These are phyloP conservation scores for Caenorhabditis sp. DNA, from an alignment of 2,888 invertebrate genomes.

Conservation along the genomic window DNA sequence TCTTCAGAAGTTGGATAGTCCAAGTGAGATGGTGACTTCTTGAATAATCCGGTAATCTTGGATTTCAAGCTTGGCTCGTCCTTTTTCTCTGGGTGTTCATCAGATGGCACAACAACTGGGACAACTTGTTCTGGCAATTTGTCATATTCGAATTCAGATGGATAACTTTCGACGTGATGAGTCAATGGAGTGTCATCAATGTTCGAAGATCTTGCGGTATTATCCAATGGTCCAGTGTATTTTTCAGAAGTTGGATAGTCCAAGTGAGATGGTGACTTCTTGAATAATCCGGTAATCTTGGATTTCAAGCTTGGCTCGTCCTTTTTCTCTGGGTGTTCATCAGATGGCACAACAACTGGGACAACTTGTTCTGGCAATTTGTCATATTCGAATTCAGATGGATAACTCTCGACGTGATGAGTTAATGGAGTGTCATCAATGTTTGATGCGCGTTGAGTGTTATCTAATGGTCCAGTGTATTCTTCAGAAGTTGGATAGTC, in stretches of 20 bases:
- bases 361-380: background rate
- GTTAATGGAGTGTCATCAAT: background rate
- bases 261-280: slow-evolving; percentile 1
- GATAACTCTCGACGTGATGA: background rate
- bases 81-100: slow-evolving; percentile 24
- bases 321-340: background rate
- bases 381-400: background rate
- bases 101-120: slow-evolving; percentile 9
- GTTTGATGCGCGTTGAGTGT: background rate
- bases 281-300: slow-evolving; percentile 1
- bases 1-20: slow-evolving; percentile 24
- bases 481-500: slow-evolving; percentile 17
- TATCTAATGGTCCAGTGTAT: slow-evolving; percentile 13
- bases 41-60: slow-evolving; percentile 19
- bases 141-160: slow-evolving; percentile 21
- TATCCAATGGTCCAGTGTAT: background rate
- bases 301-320: background rate
- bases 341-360: background rate
- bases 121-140: slow-evolving; percentile 17
- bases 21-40: slow-evolving; percentile 10
- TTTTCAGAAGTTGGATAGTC: slow-evolving; percentile 1
- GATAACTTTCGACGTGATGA: slow-evolving; percentile 3
- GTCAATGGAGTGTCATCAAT: background rate
- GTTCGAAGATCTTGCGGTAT: background rate
- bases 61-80: slow-evolving; percentile 33